Evolutionary conservation across 1,140 invertebrate species (phyloP), one percentile per base, ranked within the genome.

Genomic region (Tenebrio molitor): DNA sequence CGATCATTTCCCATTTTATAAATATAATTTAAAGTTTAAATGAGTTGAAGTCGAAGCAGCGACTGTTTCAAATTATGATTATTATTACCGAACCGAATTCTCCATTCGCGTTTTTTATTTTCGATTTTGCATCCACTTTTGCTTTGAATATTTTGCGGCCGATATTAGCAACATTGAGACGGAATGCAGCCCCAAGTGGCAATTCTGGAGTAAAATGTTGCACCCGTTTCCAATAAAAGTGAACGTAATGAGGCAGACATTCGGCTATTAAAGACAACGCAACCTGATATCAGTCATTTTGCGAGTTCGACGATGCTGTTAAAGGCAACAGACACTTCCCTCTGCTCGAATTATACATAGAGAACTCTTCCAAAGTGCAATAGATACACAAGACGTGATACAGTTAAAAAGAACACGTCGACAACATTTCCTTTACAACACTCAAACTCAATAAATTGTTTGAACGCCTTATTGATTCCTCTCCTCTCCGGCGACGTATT

Each of bases 371-470:
- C 50, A 29, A 58, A 58, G 21, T 58, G 50, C 50, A 58, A 58
- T 58, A 58, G 50, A 58, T 58, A 58, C 50, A 58, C 21, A 58
- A 58, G 23, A 58, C 50, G 50, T 58, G 50, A 58, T 58, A 58
- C 50, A 58, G 50, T 58, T 58, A 58, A 58, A 58, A 58, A 15
- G 50, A 58, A 29, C 50, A 58, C 50, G 50, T 29, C 50, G 50
- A 58, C 50, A 58, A 29, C 50, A 58, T 58, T 58, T 58, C 50
- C 50, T 58, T 58, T 58, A 58, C 50, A 29, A 58, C 50, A 29
- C n/a, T 29, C 50, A 58, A 58, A 58, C 50, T 29, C 50, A 58
- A 58, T 58, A 58, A 58, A 58, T 58, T 58, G 50, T 58, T 58
- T 58, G 50, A 58, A 8, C 50, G 50, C 23, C 12, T 58, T 58